Base-by-base conservation (phyloP, 2,113 vertebrate genomes). In the Formicarius rufipectus region DNA sequence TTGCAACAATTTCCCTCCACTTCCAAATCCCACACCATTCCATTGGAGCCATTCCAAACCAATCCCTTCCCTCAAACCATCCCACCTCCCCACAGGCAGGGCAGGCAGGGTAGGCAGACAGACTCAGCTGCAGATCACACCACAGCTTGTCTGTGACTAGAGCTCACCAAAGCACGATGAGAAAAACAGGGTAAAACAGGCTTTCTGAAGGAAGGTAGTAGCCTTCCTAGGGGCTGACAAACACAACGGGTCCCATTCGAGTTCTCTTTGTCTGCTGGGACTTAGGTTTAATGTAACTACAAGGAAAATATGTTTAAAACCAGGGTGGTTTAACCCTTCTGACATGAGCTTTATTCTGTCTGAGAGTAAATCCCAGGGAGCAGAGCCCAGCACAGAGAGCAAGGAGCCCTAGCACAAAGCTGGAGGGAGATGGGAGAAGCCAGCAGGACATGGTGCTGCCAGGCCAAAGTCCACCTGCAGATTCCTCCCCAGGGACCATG, bases 361-460 rank as follows among this genome's bases (percentile, higher is more conserved):
- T 62, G 59, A 68, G 60, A 90, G 63, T 8, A 79, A 88, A 83
- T 58, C 67, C 40, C 2, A 1, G 6, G 52, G 50, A 64, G 58
- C 82, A 60, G 74, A 79, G 59, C 35, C n/a, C 14, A 1, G 44
- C 3, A 1, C 44, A 78, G 75, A 25, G 50, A 19, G 31, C 84
- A 80, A 18, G 0, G 2, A 2, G 62, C 33, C 30, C 55, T 0
- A 0, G n/a, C 1, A 6, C 7, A 47, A 5, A 39, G 31, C 35
- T 6, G 10, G 49, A 30, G 44, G 42, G 5, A 40, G 52, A 33
- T 13, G 14, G 53, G 31, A 12, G 33, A 39, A 39, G 12, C 37
- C 7, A 35, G 60, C 1, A 21, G 44, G 44, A 18, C 2, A 0
- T 0, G 1, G n/a, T 21, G 79, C 30, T 62, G 45, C n/a, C 1